Evolutionary conservation across 2,113 vertebrate species (phyloP), one percentile per base, ranked within the genome.

Genomic region (Chaetorhynchus papuensis): DNA sequence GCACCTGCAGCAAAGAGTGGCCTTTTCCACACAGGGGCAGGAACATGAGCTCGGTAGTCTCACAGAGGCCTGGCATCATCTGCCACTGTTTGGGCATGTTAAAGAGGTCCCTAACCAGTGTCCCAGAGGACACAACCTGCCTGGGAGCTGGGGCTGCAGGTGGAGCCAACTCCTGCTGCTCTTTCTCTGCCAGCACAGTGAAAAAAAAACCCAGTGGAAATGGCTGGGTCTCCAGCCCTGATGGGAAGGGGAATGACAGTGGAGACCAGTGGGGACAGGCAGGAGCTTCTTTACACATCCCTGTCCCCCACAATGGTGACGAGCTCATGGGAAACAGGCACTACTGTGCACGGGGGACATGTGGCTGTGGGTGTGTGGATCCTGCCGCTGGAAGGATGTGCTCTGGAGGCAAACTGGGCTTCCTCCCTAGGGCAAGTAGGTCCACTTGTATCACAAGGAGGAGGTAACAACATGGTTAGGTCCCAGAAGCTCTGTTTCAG

Each of bases 301-400:
- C n/a, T 41, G 20, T 24, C 7, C 16, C 14, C 12, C 27, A 5
- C n/a, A 70, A 1, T 0, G 0, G 27, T 9, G 35, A 41, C 0
- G 2, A 47, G 24, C 49, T 70, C 47, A 20, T 2, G 4, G 50
- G 28, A 30, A 78, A 41, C 3, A 28, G 49, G 30, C 2, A 2
- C 54, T 39, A 1, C 54, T 39, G 74, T n/a, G 23, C 18, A 10
- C 37, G 33, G 12, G 54, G 18, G 18, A 44, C 9, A 16, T 2
- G 47, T 28, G 22, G 14, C 27, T 52, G 27, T 24, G 64, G 12
- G 27, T 6, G 0, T 24, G 23, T 26, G 39, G 39, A 13, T 39
- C 19, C 56, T 54, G n/a, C 19, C 0, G 1, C 74, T 53, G 60
- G 39, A 61, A 69, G 15, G 20, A 26, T 0, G 1, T n/a, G 30